A percentile compares a stretch with the other conserved stretches of the same genome.
These are phyloP conservation scores for Drosophila demipolita DNA, from an alignment of 2,888 invertebrate species.

Conservation along the genomic window DNA sequence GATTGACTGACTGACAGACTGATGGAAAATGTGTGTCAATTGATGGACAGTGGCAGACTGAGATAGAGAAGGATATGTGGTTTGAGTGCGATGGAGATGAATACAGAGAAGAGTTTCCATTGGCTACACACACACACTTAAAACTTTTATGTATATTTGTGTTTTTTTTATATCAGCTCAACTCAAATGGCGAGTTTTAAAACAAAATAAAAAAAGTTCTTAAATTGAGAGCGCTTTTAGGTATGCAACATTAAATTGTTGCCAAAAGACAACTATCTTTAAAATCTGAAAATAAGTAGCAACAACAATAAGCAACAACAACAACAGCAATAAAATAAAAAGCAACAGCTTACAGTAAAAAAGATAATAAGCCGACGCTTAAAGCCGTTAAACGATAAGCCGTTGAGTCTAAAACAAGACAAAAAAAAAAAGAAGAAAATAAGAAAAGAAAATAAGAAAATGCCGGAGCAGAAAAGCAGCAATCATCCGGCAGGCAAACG, in stretches of 20 bases:
- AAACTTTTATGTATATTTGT: background rate
- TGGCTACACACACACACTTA: conserved; percentile 40
- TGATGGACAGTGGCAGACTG: background rate
- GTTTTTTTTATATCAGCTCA: conserved; percentile 50
- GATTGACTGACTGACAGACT: conserved; percentile 2
- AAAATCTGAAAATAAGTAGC: conserved; percentile 19
- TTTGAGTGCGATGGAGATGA: background rate
- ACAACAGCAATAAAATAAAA: conserved; percentile 17
- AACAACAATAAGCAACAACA: conserved; percentile 20
- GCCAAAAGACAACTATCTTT: conserved; percentile 36
- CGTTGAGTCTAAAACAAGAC: conserved; percentile 20
- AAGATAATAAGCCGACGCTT: conserved; percentile 13
- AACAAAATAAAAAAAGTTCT: conserved; percentile 34
- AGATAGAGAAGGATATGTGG: background rate
- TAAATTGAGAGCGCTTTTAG: conserved; percentile 47
- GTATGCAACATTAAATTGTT: conserved; percentile 45
- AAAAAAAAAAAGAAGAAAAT: background rate
- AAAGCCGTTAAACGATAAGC: conserved; percentile 25
- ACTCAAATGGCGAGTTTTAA: conserved; percentile 22
- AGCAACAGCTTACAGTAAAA: conserved; percentile 16
- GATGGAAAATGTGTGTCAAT: background rate
- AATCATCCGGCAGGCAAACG: conserved; percentile 38
- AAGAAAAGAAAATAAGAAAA: conserved; percentile 6
- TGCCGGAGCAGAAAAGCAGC: conserved; percentile 45
- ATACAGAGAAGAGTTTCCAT: conserved; percentile 29